phyloP scores from a whole-genome alignment of 2,113 vertebrate species.

The Limanda limanda region DNA sequence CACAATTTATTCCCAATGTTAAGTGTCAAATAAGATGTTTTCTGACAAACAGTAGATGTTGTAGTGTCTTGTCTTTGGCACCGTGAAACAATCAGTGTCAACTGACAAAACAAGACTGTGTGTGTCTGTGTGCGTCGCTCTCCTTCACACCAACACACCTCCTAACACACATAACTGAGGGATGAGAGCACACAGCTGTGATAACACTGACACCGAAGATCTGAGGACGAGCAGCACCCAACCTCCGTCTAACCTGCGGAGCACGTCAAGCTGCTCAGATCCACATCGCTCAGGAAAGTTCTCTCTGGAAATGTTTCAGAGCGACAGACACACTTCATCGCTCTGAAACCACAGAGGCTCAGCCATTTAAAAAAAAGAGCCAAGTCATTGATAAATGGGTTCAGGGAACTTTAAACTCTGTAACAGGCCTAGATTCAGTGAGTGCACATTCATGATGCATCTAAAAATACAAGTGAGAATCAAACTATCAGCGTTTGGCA shows the following conservation, averaged over 20 bases:
- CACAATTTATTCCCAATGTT: neutral
- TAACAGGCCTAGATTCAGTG: neutral
- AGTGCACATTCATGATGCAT: neutral
- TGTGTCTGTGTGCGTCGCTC: neutral
- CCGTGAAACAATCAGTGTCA: constrained; percentile 67
- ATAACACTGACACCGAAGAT: constrained; percentile 74
- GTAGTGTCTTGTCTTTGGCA: constrained; percentile 24
- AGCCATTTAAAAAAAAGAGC: neutral
- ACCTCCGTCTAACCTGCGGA: constrained; percentile 53
- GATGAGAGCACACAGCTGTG: constrained; percentile 75
- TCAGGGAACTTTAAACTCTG: neutral
- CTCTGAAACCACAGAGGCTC: too few species aligned
- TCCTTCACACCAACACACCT: constrained; percentile 36
- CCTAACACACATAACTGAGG: constrained; percentile 53
- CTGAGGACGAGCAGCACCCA: constrained; percentile 45
- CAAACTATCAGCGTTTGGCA: constrained; percentile 10
- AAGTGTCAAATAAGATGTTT: neutral
- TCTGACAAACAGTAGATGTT: constrained; percentile 39
- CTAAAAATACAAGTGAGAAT: constrained; percentile 35
- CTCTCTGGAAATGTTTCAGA: too few species aligned
- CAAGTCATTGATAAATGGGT: neutral
- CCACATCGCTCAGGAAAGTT: neutral
- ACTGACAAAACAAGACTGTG: constrained; percentile 70
- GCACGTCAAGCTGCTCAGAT: constrained; percentile 26
- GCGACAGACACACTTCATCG: too few species aligned